Percentiles rank a stretch among this genome's conserved stretches.
These are phyloP conservation scores for Varanus komodoensis DNA, from an alignment of 2,113 vertebrate genomes.

Conservation along the genomic window DNA sequence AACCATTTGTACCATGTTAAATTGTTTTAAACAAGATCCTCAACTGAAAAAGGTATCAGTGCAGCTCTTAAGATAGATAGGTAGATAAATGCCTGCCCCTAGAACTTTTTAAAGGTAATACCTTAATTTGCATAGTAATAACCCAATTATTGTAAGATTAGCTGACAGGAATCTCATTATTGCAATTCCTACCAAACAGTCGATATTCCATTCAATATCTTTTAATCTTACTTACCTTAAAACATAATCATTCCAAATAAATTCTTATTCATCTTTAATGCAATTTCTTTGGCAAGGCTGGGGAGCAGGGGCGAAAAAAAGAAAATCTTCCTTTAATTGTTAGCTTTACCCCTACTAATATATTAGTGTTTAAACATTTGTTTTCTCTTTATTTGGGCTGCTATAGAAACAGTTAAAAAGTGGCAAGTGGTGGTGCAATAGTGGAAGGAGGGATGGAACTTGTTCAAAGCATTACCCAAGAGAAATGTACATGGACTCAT, in stretches of 20 bases:
- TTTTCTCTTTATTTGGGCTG: conserved; percentile 56
- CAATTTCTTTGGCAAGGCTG: conserved; percentile 79
- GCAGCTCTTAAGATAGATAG: conserved; percentile 75
- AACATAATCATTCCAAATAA: conserved; percentile 82
- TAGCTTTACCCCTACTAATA: conserved; percentile 67
- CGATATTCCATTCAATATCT: conserved; percentile 83
- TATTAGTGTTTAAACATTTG: conserved; percentile 76
- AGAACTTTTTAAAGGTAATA: conserved; percentile 80
- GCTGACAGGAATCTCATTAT: conserved; percentile 85
- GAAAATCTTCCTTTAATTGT: conserved; percentile 73
- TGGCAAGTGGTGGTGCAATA: conserved; percentile 59
- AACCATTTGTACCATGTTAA: conserved; percentile 62
- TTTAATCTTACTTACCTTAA: conserved; percentile 83
- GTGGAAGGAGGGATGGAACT: conserved; percentile 34
- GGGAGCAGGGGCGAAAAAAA: background rate
- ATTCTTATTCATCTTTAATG: conserved; percentile 83
- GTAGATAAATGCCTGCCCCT: conserved; percentile 77
- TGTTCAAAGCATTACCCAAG: conserved; percentile 50
- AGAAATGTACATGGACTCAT: conserved; percentile 65
- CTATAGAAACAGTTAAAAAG: conserved; percentile 75
- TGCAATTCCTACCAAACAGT: conserved; percentile 82
- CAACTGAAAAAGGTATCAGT: conserved; percentile 68
- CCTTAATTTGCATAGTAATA: conserved; percentile 87
- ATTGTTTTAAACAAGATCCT: conserved; percentile 74
- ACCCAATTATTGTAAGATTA: conserved; percentile 86